Evolutionary conservation across 2,888 invertebrate genomes (phyloP), one percentile per base, ranked within the genome.

Genomic region (Bombylius discolor): DNA sequence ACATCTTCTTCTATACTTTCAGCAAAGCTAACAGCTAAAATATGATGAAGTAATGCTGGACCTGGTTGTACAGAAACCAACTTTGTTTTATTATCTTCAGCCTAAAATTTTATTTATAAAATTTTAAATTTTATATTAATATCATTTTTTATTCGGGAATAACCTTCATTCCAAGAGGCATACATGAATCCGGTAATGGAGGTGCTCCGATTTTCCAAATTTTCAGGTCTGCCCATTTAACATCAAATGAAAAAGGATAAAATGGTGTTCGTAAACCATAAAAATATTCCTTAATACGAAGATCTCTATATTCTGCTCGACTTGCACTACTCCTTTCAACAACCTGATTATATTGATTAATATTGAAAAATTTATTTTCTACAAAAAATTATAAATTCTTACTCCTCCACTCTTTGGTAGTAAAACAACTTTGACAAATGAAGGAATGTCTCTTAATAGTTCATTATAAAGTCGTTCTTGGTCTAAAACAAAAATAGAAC

Each of bases 331-430:
- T 88, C 23, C 95, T 77, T 70, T 94, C 94, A 0, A 95, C 95
- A 7, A 95, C 88, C 88, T 88, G 62, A 58, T 23, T 23, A 23
- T 23, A 23, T 23, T 23, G 23, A 23, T 23, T 23, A 63, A 57
- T 57, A 58, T 56, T 47, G 56, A 59, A 49, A 9, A 52, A 47
- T 53, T 56, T 46, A 53, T 50, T 45, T 49, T 32, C 14, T 46
- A 46, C 13, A 36, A 52, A 47, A 49, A 47, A 52, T 48, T n/a
- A 39, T 31, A 50, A 48, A 52, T 11, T 78, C 81, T 79, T 71
- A 91, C 97, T 47, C 99, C 99, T 34, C 97, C 97, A 70, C 96
- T 96, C 75, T 98, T 99, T 0, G 95, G 95, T 59, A 92, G 73
- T 63, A 92, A 84, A 0, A 95, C 85, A 1, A 98, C 89, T 76